Conservation (phyloP, 2,888 invertebrate species). For the Cenopis cana region DNA sequence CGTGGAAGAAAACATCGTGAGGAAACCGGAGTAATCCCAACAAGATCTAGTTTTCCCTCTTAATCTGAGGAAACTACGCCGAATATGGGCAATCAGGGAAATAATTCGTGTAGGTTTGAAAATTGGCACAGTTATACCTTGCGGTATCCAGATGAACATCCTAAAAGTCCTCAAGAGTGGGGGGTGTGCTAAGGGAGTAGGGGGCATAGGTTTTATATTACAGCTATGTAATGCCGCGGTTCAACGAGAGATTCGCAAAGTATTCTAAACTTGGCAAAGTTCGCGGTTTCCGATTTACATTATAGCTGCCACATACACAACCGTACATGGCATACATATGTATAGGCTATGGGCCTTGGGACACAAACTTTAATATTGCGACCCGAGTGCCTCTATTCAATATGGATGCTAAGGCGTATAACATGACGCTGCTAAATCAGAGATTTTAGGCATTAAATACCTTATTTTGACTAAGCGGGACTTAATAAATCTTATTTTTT, state of each 20-base stretch:
- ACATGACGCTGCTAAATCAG: neutral
- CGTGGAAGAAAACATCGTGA: too few species aligned
- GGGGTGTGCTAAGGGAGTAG: too few species aligned
- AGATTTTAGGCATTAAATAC: neutral
- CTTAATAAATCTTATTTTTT: too few species aligned
- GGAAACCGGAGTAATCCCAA: too few species aligned
- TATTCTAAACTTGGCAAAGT: slow-evolving; percentile 24
- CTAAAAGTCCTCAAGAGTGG: too few species aligned
- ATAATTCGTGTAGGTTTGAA: too few species aligned
- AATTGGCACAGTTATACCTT: too few species aligned
- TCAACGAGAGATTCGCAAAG: slow-evolving; percentile 21
- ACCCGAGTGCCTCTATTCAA: slow-evolving; percentile 4
- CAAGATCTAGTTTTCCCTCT: too few species aligned
- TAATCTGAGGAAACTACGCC: too few species aligned
- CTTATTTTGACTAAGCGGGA: too few species aligned
- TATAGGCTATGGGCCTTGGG: neutral
- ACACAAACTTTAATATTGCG: slow-evolving; percentile 22
- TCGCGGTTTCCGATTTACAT: slow-evolving; percentile 21
- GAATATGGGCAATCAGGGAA: too few species aligned
- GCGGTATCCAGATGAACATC: too few species aligned
- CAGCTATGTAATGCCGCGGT: slow-evolving; percentile 8
- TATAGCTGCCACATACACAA: slow-evolving; percentile 16
- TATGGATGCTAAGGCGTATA: slow-evolving; percentile 13
- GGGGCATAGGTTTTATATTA: neutral
- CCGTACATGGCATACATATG: neutral